Conservation (phyloP, 2,888 invertebrate species). For the Sminthurinus aureus region DNA sequence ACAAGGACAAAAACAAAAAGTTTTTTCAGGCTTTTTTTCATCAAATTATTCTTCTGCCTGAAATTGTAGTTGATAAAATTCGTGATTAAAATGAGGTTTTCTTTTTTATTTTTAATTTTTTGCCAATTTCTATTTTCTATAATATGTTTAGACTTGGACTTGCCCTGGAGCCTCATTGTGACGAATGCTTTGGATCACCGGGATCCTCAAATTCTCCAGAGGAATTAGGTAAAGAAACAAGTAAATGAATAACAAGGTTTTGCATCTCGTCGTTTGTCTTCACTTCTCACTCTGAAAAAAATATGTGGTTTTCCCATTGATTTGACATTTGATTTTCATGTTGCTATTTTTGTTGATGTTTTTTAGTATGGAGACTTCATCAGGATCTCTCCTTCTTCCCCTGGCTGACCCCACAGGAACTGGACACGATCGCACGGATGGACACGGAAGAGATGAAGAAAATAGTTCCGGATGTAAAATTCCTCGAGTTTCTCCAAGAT, state of each 20-base stretch:
- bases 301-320: no score
- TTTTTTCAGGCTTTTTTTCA: not conserved
- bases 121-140: not conserved
- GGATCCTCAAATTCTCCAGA: conserved; percentile 62
- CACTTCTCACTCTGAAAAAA: no score
- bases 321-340: no score
- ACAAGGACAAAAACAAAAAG: not conserved
- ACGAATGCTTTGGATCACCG: conserved; percentile 41
- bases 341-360: no score
- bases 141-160: conserved; percentile 50
- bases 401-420: conserved; percentile 80
- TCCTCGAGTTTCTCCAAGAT: conserved; percentile 58
- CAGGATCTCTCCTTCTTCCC: conserved; percentile 86
- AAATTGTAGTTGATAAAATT: no score
- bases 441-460: conserved; percentile 87
- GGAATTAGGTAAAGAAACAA: conserved; percentile 65
- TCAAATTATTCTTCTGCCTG: no score
- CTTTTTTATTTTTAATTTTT: not conserved
- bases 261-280: no score
- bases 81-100: not conserved
- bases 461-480: conserved; percentile 69
- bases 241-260: no score
- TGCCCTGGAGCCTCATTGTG: conserved; percentile 48
- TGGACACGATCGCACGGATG: conserved; percentile 87
- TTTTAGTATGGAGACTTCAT: conserved; percentile 77